Evolutionary conservation across 2,888 invertebrate genomes (phyloP).

Genomic region (Xylophagus ater): DNA sequence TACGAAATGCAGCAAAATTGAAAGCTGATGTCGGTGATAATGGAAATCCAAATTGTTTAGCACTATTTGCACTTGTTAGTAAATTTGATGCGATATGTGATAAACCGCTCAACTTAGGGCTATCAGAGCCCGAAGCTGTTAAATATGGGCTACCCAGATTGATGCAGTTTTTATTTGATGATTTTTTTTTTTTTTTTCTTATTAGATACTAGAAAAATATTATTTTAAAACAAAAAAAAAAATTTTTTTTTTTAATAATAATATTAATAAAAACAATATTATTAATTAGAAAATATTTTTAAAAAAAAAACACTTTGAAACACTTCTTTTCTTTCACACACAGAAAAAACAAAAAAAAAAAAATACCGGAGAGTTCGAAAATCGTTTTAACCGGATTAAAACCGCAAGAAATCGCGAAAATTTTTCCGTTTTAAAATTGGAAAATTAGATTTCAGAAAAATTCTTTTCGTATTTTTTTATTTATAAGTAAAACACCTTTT

Average conservation of each 20-base stretch:
- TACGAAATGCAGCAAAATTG: constrained; percentile 32
- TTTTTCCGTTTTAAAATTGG: no score
- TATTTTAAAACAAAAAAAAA: background rate
- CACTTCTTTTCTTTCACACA: no score
- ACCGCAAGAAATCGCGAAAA: no score
- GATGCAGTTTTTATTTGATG: constrained; percentile 17
- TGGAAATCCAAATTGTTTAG: constrained; percentile 22
- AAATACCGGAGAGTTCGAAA: no score
- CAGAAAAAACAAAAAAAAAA: no score
- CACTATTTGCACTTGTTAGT: constrained; percentile 8
- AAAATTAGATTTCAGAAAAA: no score
- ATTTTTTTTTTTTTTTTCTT: background rate
- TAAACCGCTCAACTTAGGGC: constrained; percentile 23
- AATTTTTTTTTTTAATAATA: background rate
- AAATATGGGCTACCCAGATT: constrained; percentile 41
- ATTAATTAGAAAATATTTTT: no score
- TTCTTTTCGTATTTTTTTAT: no score
- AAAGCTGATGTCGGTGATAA: constrained; percentile 34
- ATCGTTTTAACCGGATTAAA: no score
- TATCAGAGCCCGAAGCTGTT: constrained; percentile 36
- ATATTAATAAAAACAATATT: background rate
- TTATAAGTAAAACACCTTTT: no score
- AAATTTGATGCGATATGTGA: constrained; percentile 14
- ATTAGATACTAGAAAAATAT: background rate
- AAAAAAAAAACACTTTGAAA: no score